phyloP scores from a whole-genome alignment of 1,140 invertebrate genomes.

The Lineus longissimus region DNA sequence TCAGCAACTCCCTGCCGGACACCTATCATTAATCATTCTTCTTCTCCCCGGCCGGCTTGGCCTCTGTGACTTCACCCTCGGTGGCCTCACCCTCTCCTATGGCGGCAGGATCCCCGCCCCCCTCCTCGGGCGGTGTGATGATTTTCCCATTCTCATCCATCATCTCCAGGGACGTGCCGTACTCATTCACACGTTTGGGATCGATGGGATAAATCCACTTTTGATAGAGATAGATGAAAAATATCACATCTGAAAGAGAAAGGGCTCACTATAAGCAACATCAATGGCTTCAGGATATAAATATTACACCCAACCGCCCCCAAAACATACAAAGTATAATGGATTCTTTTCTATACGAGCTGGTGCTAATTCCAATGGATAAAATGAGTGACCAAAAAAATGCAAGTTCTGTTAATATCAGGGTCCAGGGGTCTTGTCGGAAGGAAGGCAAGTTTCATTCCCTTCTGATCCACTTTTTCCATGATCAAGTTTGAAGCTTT shows the following conservation, averaged over 20 bases:
- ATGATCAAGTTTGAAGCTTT: too few relatives aligned
- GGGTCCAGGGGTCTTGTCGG: too few relatives aligned
- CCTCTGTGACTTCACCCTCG: constrained; percentile 15
- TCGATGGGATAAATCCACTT: constrained; percentile 97
- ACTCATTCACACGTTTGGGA: constrained; percentile 90
- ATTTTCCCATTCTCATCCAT: constrained; percentile 37
- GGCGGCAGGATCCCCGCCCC: not conserved
- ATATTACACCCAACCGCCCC: too few relatives aligned
- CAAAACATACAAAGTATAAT: too few relatives aligned
- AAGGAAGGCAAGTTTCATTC: too few relatives aligned
- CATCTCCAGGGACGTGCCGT: constrained; percentile 70
- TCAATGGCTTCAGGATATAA: too few relatives aligned
- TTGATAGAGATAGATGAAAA: constrained; percentile 98
- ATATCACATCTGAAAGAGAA: constrained; percentile 81
- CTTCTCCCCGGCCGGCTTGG: constrained; percentile 44
- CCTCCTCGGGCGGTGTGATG: constrained; percentile 6
- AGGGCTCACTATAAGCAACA: not conserved
- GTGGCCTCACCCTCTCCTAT: constrained; percentile 11
- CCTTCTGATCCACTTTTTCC: too few relatives aligned
- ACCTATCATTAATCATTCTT: constrained; percentile 39
- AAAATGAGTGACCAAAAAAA: too few relatives aligned
- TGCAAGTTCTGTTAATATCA: too few relatives aligned
- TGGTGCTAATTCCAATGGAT: too few relatives aligned
- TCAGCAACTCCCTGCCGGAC: too few relatives aligned
- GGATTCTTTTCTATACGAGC: too few relatives aligned